Evolutionary conservation across 2,113 vertebrate species (phyloP), one percentile per base, ranked within the genome.

Genomic region (Epinephelus lanceolatus): DNA sequence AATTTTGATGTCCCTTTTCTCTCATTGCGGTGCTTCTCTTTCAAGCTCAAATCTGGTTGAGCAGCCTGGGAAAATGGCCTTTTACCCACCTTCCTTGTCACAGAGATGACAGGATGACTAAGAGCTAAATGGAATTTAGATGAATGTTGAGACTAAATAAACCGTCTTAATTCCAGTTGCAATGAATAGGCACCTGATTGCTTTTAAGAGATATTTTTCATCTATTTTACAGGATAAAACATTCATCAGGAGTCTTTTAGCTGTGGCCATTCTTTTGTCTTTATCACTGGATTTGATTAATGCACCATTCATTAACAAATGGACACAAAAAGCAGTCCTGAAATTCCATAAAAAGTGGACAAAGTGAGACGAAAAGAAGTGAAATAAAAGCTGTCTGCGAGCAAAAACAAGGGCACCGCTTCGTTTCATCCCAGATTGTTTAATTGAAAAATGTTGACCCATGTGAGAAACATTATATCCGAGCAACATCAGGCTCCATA

Each of bases 1-100:
- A 94, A 94, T 95, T 95, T 95, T 92, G 93, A 94, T 90, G 93
- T 94, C 94, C 90, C 89, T 80, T 93, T 92, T 93, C 94, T 93
- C 92, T 94, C 93, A 89, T 84, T 91, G 89, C 86, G 57, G 81
- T 33, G 86, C 83, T 89, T 93, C 91, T 90, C 89, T 93, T 92
- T 94, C 93, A 94, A 94, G 94, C 86, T 82, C 45, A 90, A 90
- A 86, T 90, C 83, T 86, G 86, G 63, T 84, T 92, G 83, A 91
- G 88, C 85, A 91, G 88, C 93, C 92, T 95, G 94, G 93, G 94
- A 95, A 96, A 93, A 92, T 83, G 72, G 84, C 86, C 81, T 90
- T 89, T 92, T 88, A 91, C 91, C 82, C 84, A 84, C 88, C 88
- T 76, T 91, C 56, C 71, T 61, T 68, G 70, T 74, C 84, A 72